Conservation (phyloP, 2,113 vertebrate species). For the Machaerirhynchus nigripectus region DNA sequence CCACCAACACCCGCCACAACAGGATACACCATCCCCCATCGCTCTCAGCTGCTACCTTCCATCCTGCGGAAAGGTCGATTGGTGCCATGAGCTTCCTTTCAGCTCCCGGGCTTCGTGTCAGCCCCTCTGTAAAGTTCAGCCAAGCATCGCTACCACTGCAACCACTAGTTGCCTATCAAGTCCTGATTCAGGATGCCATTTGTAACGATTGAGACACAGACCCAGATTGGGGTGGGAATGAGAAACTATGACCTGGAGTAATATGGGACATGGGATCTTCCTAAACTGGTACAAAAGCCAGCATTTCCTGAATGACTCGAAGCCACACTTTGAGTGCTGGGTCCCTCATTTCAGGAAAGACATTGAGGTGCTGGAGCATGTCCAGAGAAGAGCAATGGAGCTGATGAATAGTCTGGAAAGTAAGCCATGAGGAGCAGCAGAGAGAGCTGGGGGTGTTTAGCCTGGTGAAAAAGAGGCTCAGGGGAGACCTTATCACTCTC, state of each 20-base stretch:
- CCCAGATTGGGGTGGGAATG: not conserved
- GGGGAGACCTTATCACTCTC: not conserved
- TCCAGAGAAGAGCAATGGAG: fast-evolving
- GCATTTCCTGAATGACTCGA: not conserved
- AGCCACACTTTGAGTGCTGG: not conserved
- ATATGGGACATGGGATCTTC: not conserved
- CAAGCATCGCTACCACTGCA: too few relatives aligned
- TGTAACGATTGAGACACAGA: too few relatives aligned
- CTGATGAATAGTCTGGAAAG: not conserved
- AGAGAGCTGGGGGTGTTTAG: not conserved
- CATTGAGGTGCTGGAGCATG: not conserved
- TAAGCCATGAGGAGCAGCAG: not conserved
- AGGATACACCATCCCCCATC: too few relatives aligned
- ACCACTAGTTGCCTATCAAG: too few relatives aligned
- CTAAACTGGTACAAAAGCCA: not conserved
- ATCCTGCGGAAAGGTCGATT: too few relatives aligned
- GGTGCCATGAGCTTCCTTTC: too few relatives aligned
- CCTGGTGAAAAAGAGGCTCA: not conserved
- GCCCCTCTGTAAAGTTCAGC: too few relatives aligned
- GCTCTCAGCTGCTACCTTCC: too few relatives aligned
- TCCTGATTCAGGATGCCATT: too few relatives aligned
- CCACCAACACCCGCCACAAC: too few relatives aligned
- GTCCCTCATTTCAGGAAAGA: not conserved
- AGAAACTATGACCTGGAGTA: not conserved
- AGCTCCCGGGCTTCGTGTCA: too few relatives aligned